A percentile compares a stretch with the other conserved stretches of the same genome.
Conservation (phyloP, 2,113 vertebrate species). For the Alethe castanea region DNA sequence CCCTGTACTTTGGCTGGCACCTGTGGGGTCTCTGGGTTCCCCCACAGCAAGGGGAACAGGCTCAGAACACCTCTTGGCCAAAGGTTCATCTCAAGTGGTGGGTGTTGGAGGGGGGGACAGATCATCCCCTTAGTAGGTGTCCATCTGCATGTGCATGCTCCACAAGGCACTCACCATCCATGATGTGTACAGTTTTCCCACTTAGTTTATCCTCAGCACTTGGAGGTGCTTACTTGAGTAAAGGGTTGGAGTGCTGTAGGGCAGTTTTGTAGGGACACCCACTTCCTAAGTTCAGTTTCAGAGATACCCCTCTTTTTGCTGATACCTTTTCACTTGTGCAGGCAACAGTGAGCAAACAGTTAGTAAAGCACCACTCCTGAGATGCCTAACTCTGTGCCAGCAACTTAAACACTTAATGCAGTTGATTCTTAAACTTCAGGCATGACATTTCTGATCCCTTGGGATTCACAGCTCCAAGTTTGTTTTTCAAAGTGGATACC, state of each 20-base stretch:
- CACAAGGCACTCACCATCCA: not conserved
- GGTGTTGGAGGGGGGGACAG: not conserved
- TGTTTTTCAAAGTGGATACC: not conserved
- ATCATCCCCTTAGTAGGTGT: not conserved
- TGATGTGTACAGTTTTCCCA: not conserved
- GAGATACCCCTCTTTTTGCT: not conserved
- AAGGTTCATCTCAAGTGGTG: not conserved
- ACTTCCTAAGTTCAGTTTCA: not conserved
- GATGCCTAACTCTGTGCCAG: not conserved
- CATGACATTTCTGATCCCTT: not conserved
- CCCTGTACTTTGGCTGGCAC: not conserved
- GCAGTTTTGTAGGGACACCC: not conserved
- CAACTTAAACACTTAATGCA: not conserved
- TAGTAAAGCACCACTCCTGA: not conserved
- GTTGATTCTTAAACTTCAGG: not conserved
- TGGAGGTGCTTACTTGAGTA: not conserved
- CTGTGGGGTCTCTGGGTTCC: not conserved
- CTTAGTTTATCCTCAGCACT: not conserved
- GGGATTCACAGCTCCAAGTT: not conserved
- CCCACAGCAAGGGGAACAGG: not conserved
- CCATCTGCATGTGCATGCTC: not conserved
- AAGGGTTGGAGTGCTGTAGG: not conserved
- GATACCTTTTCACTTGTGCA: not conserved
- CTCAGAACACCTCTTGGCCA: not conserved
- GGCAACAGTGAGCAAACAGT: not conserved